A percentile compares a stretch with the other conserved stretches of the same genome.
phyloP scores from a whole-genome alignment of 2,888 invertebrate species.

The Harmothoe impar region DNA sequence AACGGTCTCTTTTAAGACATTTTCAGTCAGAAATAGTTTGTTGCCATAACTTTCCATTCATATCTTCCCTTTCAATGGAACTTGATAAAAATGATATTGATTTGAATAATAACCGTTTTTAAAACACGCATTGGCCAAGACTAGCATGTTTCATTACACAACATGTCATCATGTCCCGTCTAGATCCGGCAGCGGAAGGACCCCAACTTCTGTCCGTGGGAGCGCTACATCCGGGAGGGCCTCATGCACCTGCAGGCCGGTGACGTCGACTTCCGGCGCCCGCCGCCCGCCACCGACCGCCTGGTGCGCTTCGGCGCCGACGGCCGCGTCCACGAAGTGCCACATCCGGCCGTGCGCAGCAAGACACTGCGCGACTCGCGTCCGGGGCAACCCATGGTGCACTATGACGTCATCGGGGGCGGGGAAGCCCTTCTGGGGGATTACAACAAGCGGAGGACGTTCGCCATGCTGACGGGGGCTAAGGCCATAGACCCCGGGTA shows the following conservation, averaged over 20 bases:
- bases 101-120: too few relatives aligned
- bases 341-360: slow-evolving; percentile 64
- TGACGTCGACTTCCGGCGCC: slow-evolving; percentile 81
- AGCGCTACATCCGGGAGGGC: slow-evolving; percentile 90
- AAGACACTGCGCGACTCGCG: background rate
- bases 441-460: slow-evolving; percentile 90
- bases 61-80: too few relatives aligned
- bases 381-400: slow-evolving; percentile 83
- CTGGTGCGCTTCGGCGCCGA: slow-evolving; percentile 66
- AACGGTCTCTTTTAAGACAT: too few relatives aligned
- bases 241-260: slow-evolving; percentile 85
- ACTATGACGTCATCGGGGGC: slow-evolving; percentile 91
- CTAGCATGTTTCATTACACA: too few relatives aligned
- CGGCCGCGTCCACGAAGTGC: slow-evolving; percentile 45
- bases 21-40: too few relatives aligned
- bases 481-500: slow-evolving; percentile 97
- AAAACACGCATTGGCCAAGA: too few relatives aligned
- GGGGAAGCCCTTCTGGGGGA: slow-evolving; percentile 92
- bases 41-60: too few relatives aligned
- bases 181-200: slow-evolving; percentile 53
- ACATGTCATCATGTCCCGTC: too few relatives aligned
- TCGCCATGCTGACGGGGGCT: slow-evolving; percentile 91
- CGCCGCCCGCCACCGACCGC: slow-evolving; percentile 74
- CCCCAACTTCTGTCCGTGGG: slow-evolving; percentile 86
- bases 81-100: too few relatives aligned